Evolutionary conservation across 2,888 invertebrate genomes (phyloP), one percentile per base, ranked within the genome.

Genomic region (Polydesmus complanatus): DNA sequence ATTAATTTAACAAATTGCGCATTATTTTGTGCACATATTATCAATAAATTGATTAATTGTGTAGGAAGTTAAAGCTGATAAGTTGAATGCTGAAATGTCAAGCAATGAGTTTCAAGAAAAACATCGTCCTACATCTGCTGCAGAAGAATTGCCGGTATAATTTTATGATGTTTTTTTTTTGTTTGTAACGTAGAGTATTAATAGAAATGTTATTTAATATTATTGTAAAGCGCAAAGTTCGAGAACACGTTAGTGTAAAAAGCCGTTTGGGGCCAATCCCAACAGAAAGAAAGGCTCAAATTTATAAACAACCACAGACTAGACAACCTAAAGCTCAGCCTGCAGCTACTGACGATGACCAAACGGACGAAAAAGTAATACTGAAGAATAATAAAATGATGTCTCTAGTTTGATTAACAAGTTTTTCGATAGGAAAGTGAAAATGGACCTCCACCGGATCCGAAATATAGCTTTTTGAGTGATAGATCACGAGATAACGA

Each of bases 371-470:
- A 55, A 18, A 26, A 26, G 21, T 8, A 21, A n/a, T n/a, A 8
- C 8, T n/a, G 2, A 21, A 54, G 54, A n/a, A 54, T 3, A 21
- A 54, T 3, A 22, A 3, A 5, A 54, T n/a, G n/a, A n/a, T n/a
- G n/a, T n/a, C n/a, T 37, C 8, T 37, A 37, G 5, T 37, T 37
- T 37, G 37, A 19, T 25, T 55, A 2, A 14, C 56, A 27, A n/a
- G 37, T 25, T 27, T 27, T 55, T 11, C 25, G 19, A 25, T 22
- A 54, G n/a, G 54, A 2, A 14, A 8, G 61, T 56, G 58, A 57
- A 22, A 60, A 63, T 52, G 61, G 61, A 27, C 63, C 63, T 19
- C 63, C 63, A 25, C 63, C 63, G 14, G 63, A 63, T 53, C 63
- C 63, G 25, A 22, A 14, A 2, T 63, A 61, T 50, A 61, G 55